phyloP scores from a whole-genome alignment of 2,888 invertebrate species.

The Cryptus armator region DNA sequence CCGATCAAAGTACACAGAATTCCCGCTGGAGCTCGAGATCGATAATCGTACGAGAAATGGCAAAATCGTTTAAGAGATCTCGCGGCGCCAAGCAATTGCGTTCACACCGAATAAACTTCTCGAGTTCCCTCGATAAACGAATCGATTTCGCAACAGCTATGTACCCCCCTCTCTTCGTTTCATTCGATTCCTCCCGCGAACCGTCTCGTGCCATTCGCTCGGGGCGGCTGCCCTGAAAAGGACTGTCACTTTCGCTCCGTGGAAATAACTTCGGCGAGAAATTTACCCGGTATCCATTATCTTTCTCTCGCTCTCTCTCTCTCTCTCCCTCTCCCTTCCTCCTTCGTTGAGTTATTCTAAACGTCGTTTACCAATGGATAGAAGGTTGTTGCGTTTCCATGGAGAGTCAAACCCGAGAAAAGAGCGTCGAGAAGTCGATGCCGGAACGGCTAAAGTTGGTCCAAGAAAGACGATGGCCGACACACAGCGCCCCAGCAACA shows the following conservation, averaged over 20 bases:
- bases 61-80: conserved; percentile 6
- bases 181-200: conserved; percentile 3
- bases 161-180: conserved; percentile 30
- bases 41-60: conserved; percentile 30
- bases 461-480: conserved; percentile 6
- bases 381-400: conserved; percentile 36
- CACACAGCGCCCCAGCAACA: conserved; percentile 20
- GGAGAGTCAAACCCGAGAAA: neutral
- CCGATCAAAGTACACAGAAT: neutral
- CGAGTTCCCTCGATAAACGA: conserved; percentile 38
- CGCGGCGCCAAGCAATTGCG: conserved; percentile 11
- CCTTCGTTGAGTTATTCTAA: neutral
- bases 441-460: neutral
- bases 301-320: neutral
- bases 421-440: conserved; percentile 23
- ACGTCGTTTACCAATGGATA: neutral
- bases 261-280: conserved; percentile 40
- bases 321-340: neutral
- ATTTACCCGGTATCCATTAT: conserved; percentile 29
- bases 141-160: conserved; percentile 41
- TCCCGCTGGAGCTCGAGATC: conserved; percentile 13
- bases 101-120: conserved; percentile 5
- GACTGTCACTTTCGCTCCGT: conserved; percentile 71
- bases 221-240: conserved; percentile 45
- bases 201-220: conserved; percentile 20